phyloP scores from a whole-genome alignment of 2,888 invertebrate species.

The Lepidocyrtoides sp. region DNA sequence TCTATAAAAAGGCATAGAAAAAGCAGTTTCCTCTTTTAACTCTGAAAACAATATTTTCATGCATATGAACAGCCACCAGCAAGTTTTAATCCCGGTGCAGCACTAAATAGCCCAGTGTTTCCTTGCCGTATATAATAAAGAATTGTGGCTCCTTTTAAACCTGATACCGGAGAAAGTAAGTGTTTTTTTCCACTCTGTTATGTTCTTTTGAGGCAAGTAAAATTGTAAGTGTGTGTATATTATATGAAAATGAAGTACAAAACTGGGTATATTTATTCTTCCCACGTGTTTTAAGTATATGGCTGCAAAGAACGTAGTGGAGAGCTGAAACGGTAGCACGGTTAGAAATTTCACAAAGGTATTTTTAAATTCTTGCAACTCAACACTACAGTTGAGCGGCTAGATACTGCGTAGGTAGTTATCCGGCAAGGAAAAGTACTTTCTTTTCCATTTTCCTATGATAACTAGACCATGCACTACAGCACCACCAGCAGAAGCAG shows the following conservation, averaged over 20 bases:
- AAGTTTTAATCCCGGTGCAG: slow-evolving; percentile 43
- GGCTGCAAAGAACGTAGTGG: not conserved
- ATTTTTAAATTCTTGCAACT: slow-evolving; percentile 19
- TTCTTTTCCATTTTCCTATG: not conserved
- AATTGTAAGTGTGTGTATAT: not conserved
- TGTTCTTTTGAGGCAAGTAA: not conserved
- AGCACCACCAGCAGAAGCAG: not conserved
- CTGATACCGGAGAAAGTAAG: slow-evolving; percentile 24
- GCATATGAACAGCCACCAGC: slow-evolving; percentile 7
- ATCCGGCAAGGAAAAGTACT: not conserved
- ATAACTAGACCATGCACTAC: not conserved
- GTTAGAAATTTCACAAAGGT: slow-evolving; percentile 51
- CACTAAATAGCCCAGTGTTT: slow-evolving; percentile 22
- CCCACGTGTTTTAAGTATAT: slow-evolving; percentile 54
- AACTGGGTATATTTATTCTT: slow-evolving; percentile 66
- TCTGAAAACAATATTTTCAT: slow-evolving; percentile 8
- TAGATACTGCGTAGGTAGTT: not conserved
- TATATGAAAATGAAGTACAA: slow-evolving; percentile 67
- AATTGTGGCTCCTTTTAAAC: slow-evolving; percentile 24
- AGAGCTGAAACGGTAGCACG: not conserved
- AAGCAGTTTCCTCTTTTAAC: no score
- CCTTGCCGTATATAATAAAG: not conserved
- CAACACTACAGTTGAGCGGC: not conserved
- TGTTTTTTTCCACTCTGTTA: not conserved
- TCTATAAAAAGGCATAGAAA: no score